Evolutionary conservation across 2,888 invertebrate genomes (phyloP), one percentile per base, ranked within the genome.

Genomic region (Sarcophaga caerulescens): DNA sequence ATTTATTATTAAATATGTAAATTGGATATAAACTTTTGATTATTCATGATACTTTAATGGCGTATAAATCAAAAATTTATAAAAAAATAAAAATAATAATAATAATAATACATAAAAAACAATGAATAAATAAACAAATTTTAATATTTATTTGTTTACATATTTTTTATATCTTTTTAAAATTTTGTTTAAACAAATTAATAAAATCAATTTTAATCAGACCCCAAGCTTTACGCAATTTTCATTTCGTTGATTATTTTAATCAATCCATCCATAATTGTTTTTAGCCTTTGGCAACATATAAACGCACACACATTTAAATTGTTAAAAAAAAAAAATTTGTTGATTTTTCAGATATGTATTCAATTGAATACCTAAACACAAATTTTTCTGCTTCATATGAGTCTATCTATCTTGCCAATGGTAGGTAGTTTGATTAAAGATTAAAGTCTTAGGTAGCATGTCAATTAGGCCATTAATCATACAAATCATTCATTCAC

Each of bases 381-480:
- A 73, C 14, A 66, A 75, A 23, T 14, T 19, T 59, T 11, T 25
- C 52, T 52, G 17, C 17, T 10, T 19, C 52, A 62, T 75, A 69
- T 44, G 63, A 78, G 86, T 81, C 81, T 81, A 86, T 81, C 78
- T 11, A 66, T 81, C 6, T 14, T 12, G 23, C 52, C 21, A 76
- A 75, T 71, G 25, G 60, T 80, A 74, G 79, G 17, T 52, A 52
- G 17, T 14, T 52, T 52, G 52, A 52, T 52, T 14, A 14, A 52
- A 12, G 35, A 80, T 82, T 76, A 80, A 62, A 78, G 44, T 75
- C 63, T 80, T 76, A 77, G 80, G 77, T 84, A 85, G 80, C 73
- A 81, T 86, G 82, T 81, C 82, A 81, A 84, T 75, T 71, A 62
- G 82, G 62, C 44, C 75, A 86, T 88, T 83, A 83, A 88, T 86